A percentile compares a stretch with the other conserved stretches of the same genome.
phyloP scores from a whole-genome alignment of 2,888 invertebrate species.

The Netelia melanura region DNA sequence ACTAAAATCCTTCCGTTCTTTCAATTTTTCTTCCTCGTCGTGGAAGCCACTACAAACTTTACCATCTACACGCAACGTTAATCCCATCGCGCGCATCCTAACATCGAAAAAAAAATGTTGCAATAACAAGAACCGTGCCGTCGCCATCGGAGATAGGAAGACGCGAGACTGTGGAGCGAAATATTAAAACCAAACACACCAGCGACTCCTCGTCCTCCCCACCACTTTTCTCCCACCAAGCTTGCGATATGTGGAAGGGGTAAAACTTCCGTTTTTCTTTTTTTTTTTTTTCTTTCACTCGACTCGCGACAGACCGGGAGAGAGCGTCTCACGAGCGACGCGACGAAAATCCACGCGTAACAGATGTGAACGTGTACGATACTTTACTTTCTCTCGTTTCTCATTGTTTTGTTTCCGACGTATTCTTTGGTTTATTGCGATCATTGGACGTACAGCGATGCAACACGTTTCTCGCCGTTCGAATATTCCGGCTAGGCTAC shows the following conservation, averaged over 20 bases:
- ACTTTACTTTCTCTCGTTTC: constrained; percentile 25
- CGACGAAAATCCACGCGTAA: constrained; percentile 21
- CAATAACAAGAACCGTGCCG: not conserved
- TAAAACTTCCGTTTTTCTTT: constrained; percentile 21
- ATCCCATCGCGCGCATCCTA: not conserved
- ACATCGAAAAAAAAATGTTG: constrained; percentile 6
- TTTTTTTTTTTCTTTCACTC: no score
- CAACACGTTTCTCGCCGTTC: not conserved
- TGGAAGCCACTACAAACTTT: not conserved
- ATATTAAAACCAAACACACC: constrained; percentile 32
- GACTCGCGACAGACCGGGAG: not conserved
- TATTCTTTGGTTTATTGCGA: not conserved
- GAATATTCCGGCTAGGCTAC: not conserved
- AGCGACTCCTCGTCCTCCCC: not conserved
- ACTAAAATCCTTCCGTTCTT: not conserved
- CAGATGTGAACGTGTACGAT: constrained; percentile 42
- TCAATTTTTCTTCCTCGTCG: not conserved
- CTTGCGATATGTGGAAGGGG: constrained; percentile 30
- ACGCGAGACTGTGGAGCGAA: not conserved
- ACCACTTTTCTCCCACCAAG: not conserved
- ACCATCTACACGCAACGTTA: not conserved
- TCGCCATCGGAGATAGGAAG: not conserved
- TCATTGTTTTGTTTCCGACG: not conserved
- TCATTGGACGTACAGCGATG: constrained; percentile 33
- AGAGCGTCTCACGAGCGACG: not conserved